Base-by-base conservation (phyloP, 2,113 vertebrate genomes). In the Callipepla californica region DNA sequence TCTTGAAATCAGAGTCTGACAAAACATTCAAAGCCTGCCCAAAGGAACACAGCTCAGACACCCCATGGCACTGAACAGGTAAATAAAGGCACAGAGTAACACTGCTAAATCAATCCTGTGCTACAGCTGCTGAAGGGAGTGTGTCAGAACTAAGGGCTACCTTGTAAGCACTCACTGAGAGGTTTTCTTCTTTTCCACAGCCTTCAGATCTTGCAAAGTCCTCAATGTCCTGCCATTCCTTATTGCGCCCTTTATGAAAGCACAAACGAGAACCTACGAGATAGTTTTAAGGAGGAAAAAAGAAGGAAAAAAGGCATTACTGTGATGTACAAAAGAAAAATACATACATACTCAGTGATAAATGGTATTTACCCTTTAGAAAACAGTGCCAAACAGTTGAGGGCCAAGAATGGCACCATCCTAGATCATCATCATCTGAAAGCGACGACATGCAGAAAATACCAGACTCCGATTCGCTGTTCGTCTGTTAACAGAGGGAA, bases 321-420 rank as follows among this genome's bases (percentile, higher is more conserved):
- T 18, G 6, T 65, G n/a, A 45, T 6, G 30, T 40, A n/a, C 6
- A 7, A 40, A 67, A 34, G 55, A 20, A 5, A 62, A 55, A 26
- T 19, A 74, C 76, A 53, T n/a, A 72, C 12, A 76, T 80, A 53
- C 23, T 81, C 5, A 2, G 65, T 32, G 7, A 45, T 4, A 48
- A 9, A 48, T 3, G 21, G 16, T 78, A 67, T 74, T 92, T 97
- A 99, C 99, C 99, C 99, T 99, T 99, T 63, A 99, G 97, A 95
- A 99, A 99, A 96, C 99, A 99, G 92, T 99, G 98, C 99, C 99
- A 99, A 85, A 98, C 98, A 53, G 99, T 99, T 82, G 99, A 97
- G 65, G 99, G 99, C 99, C 99, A 99, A 62, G 99, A 99, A 94
- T 99, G 99, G 95, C 99, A 99, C 99, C 99, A 99, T 82, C 99